Evolutionary conservation across 2,888 invertebrate genomes (phyloP).

Genomic region (Tryphoninae sp.): DNA sequence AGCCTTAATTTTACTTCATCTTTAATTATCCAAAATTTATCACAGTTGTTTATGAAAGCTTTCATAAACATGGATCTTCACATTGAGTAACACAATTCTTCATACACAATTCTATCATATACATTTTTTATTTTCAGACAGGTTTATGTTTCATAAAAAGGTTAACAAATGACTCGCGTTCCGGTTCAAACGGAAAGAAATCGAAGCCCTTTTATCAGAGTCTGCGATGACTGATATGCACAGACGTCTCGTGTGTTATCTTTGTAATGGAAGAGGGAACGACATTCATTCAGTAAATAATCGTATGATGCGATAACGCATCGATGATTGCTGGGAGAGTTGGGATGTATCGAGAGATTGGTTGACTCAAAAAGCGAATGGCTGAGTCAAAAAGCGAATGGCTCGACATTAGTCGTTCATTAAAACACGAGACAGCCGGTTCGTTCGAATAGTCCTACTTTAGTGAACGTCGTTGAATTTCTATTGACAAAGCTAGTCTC

Average conservation of each 20-base stretch:
- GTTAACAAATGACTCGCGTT: too few relatives aligned
- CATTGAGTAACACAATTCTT: too few relatives aligned
- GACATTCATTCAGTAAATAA: constrained; percentile 15
- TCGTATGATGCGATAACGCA: constrained; percentile 42
- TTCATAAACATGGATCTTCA: too few relatives aligned
- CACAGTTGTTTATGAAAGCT: too few relatives aligned
- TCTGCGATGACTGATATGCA: neutral
- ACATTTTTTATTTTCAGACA: too few relatives aligned
- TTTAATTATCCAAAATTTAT: too few relatives aligned
- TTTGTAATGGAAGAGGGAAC: constrained; percentile 1
- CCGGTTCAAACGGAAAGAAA: too few relatives aligned
- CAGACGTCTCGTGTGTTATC: constrained; percentile 23
- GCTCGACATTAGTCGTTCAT: constrained; percentile 19
- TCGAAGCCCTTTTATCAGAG: too few relatives aligned
- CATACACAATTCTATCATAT: too few relatives aligned
- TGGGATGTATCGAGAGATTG: constrained; percentile 10
- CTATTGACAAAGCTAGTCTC: neutral
- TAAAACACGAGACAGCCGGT: neutral
- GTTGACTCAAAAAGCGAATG: neutral
- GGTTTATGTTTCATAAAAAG: too few relatives aligned
- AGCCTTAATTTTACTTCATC: neutral
- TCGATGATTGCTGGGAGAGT: neutral
- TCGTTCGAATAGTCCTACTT: neutral
- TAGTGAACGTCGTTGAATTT: constrained; percentile 14
- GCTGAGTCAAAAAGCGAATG: neutral